phyloP scores from a whole-genome alignment of 2,888 invertebrate species.

The Didymodactylos carnosus region DNA sequence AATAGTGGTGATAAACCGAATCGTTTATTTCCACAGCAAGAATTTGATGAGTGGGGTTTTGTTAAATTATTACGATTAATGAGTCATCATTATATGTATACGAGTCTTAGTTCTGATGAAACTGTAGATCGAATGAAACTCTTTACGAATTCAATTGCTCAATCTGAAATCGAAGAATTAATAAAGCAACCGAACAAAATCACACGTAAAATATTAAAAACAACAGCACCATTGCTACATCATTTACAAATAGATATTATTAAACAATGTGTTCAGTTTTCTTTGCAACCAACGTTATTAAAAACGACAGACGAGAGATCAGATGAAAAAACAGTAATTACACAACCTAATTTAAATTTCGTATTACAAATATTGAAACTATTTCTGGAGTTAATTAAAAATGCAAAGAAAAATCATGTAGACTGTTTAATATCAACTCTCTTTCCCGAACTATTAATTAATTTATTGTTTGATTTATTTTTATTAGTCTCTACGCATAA shows the following conservation, averaged over 20 bases:
- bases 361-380: background rate
- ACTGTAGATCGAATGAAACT: background rate
- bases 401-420: background rate
- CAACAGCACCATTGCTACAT: background rate
- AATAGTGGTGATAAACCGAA: background rate
- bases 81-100: background rate
- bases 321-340: background rate
- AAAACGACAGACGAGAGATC: too few relatives aligned
- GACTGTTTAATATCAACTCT: background rate
- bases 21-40: background rate
- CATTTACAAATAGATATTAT: background rate
- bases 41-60: background rate
- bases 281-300: background rate
- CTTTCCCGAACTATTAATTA: background rate
- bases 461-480: background rate
- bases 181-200: background rate
- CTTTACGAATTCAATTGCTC: background rate
- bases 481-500: background rate
- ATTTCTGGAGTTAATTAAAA: background rate
- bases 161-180: background rate
- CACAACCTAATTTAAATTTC: background rate
- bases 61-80: background rate
- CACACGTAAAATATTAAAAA: background rate
- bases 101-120: rapidly evolving
- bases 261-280: background rate